Evolutionary conservation across 2,888 invertebrate genomes (phyloP).

Genomic region (Sicus ferrugineus): DNA sequence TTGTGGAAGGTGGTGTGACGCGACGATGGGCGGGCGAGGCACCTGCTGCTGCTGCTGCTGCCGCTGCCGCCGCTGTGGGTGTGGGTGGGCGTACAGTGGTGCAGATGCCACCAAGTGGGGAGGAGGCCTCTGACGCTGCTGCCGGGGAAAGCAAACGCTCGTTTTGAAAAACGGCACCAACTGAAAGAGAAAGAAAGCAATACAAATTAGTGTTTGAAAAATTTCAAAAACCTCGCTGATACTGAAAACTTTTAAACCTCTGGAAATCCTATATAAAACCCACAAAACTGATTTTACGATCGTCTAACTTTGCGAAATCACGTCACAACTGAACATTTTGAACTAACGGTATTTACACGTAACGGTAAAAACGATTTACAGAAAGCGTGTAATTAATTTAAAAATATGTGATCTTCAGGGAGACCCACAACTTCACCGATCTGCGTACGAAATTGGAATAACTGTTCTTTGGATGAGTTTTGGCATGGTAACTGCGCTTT

Average conservation of each 20-base stretch:
- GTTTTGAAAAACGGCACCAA: slow-evolving; percentile 31
- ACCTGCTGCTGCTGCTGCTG: neutral
- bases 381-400: neutral
- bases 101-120: neutral
- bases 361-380: slow-evolving; percentile 16
- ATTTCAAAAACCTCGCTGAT: neutral
- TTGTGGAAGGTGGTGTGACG: slow-evolving; percentile 28
- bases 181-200: slow-evolving; percentile 35
- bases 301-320: too few relatives aligned
- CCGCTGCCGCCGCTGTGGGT: neutral
- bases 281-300: too few relatives aligned
- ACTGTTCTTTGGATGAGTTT: slow-evolving; percentile 36
- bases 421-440: neutral
- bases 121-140: slow-evolving; percentile 27
- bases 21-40: slow-evolving; percentile 7
- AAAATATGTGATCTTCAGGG: neutral
- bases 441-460: slow-evolving; percentile 36
- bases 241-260: neutral
- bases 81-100: slow-evolving; percentile 4
- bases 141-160: slow-evolving; percentile 42
- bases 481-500: slow-evolving; percentile 38
- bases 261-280: slow-evolving; percentile 10
- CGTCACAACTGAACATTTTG: too few relatives aligned
- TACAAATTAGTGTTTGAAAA: neutral
- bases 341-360: slow-evolving; percentile 12